Base-by-base conservation (phyloP, 1,140 invertebrate species). In the Steinernema khuongi region DNA sequence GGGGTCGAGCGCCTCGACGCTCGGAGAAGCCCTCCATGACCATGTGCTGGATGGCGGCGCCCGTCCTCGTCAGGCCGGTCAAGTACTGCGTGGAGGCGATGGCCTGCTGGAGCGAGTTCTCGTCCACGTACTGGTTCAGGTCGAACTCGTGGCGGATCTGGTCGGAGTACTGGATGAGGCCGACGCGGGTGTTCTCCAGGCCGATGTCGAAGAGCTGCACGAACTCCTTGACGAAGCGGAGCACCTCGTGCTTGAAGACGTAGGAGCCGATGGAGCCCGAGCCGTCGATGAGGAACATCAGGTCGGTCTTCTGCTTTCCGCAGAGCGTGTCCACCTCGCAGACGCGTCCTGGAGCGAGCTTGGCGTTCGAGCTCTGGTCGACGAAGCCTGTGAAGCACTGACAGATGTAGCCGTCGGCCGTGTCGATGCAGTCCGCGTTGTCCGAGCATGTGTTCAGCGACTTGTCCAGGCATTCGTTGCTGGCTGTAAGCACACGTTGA, bases 391-490 rank as follows among this genome's bases (percentile, higher is more conserved):
- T 72, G 31, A 84, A 80, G 75, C 87, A 87, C 22, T 80, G 73
- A 77, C 87, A 87, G 11, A 80, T 80, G 74, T 81, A 87, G 7
- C 79, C 69, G 19, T 86, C 86, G 19, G 79, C 73, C 2, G 77
- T 78, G 68, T 87, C 86, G n/a, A 83, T 77, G 78, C 87, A 87
- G 30, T 82, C 77, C 2, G 86, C 86, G 74, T 86, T 84, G n/a
- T 80, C 80, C 72, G 86, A 79, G 74, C 85, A 87, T 30, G 85
- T 85, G 44, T 85, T 81, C 60, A 83, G 67, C 22, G 79, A 70
- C 28, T 78, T 71, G 28, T 73, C 73, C 1, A 75, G 28, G 72
- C 83, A 85, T 73, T 85, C 83, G 70, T 85, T 86, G 72, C 77
- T 83, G 11, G 84, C 82, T 85, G 44, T 66, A 79, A 81, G 50